phyloP scores from a whole-genome alignment of 2,797 vertebrate species.

The Melanotaenia parkinsoni region DNA sequence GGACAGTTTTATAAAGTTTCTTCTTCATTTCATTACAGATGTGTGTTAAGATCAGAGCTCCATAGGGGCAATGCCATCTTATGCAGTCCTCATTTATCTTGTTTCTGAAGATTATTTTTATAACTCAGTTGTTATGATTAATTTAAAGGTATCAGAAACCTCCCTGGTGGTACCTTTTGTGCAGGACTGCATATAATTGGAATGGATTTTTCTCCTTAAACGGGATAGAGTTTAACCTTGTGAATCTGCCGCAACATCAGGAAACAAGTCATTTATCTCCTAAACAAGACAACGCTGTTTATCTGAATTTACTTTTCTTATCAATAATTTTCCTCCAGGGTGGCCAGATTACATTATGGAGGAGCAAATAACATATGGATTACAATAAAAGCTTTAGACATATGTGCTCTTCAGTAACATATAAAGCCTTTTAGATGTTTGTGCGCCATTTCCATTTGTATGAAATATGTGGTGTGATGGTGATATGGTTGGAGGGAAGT shows the following conservation, averaged over 20 bases:
- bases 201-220: slow-evolving; percentile 2
- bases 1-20: not conserved
- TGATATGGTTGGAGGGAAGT: slow-evolving; percentile 23
- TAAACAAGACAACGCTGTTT: slow-evolving; percentile 29
- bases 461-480: slow-evolving; percentile 34
- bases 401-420: slow-evolving; percentile 14
- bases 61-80: not conserved
- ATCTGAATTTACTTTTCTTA: slow-evolving; percentile 28
- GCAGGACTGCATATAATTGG: not conserved
- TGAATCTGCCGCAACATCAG: slow-evolving; percentile 11
- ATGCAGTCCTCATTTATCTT: slow-evolving; percentile 21
- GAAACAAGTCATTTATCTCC: not conserved
- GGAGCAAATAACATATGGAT: slow-evolving; percentile 48
- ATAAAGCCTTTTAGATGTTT: slow-evolving; percentile 20
- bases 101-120: slow-evolving; percentile 10
- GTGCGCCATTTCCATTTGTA: slow-evolving; percentile 37
- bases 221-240: slow-evolving; percentile 26
- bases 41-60: slow-evolving; percentile 11
- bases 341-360: slow-evolving; percentile 45
- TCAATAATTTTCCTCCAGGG: slow-evolving; percentile 16
- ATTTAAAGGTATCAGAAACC: not conserved
- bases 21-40: slow-evolving; percentile 17
- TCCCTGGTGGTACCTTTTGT: slow-evolving; percentile 4
- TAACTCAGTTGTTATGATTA: slow-evolving; percentile 3
- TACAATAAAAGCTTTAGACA: slow-evolving; percentile 43